Percentiles rank a stretch among this genome's conserved stretches.
Evolutionary conservation across 1,140 invertebrate genomes (phyloP).

Genomic region (Bombus turneri): DNA sequence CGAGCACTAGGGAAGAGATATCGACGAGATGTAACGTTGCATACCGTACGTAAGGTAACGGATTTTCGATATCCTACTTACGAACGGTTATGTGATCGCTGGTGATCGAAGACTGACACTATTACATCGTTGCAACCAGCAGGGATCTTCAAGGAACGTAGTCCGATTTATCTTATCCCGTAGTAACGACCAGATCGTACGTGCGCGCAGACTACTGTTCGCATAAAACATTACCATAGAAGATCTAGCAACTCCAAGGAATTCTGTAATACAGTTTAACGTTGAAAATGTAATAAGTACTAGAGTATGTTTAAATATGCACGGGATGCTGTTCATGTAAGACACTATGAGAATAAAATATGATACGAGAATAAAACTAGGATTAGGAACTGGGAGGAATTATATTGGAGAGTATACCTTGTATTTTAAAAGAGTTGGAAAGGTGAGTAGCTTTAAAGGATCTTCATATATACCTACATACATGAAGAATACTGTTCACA

Average conservation of each 20-base stretch:
- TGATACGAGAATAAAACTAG: too few species aligned
- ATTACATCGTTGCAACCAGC: slow-evolving; percentile 39
- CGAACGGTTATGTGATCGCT: slow-evolving; percentile 60
- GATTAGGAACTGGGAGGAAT: too few species aligned
- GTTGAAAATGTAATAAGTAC: neutral
- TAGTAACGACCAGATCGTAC: slow-evolving; percentile 20
- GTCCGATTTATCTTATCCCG: slow-evolving; percentile 25
- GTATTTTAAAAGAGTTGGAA: too few species aligned
- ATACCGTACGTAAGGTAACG: slow-evolving; percentile 50
- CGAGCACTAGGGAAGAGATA: neutral
- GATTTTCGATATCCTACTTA: slow-evolving; percentile 63
- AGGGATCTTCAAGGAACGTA: neutral
- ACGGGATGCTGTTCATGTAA: too few species aligned
- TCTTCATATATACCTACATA: too few species aligned
- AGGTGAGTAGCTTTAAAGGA: too few species aligned
- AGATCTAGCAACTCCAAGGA: neutral
- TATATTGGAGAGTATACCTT: too few species aligned
- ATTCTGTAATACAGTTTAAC: neutral
- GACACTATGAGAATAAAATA: too few species aligned
- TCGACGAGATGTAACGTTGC: slow-evolving; percentile 29
- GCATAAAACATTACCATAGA: neutral
- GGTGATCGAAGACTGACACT: slow-evolving; percentile 58
- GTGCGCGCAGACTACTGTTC: neutral
- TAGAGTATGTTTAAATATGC: neutral
- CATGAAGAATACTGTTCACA: too few species aligned